These are phyloP conservation scores for Heliconius congener DNA, from an alignment of 1,140 invertebrate species.

Conservation along the genomic window DNA sequence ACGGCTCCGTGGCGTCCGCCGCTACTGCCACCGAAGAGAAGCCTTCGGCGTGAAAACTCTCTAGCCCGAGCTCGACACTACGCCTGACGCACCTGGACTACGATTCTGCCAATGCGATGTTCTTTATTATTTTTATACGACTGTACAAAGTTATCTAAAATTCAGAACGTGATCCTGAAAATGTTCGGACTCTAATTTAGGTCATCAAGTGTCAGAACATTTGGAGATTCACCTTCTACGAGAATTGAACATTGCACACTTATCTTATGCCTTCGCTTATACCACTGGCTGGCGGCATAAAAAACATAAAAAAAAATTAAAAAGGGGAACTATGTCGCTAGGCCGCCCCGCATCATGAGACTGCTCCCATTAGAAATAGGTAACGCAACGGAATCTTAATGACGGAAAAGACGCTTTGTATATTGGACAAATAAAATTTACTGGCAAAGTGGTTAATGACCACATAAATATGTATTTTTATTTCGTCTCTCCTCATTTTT, in stretches of 20 bases:
- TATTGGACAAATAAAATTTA: conserved; percentile 70
- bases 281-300: conserved; percentile 62
- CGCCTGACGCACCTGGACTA: conserved; percentile 52
- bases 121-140: conserved; percentile 77
- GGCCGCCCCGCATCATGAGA: conserved; percentile 68
- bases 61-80: conserved; percentile 44
- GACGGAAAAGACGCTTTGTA: conserved; percentile 68
- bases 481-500: conserved; percentile 28
- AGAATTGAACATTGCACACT: conserved; percentile 75
- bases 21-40: conserved; percentile 82
- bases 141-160: conserved; percentile 72
- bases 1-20: conserved; percentile 81
- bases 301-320: conserved; percentile 70
- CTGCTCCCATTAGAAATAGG: conserved; percentile 67
- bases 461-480: conserved; percentile 52
- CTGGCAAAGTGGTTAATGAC: conserved; percentile 70
- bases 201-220: conserved; percentile 50
- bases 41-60: conserved; percentile 78
- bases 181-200: conserved; percentile 56
- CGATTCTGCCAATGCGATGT: conserved; percentile 68
- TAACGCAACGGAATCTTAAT: conserved; percentile 57
- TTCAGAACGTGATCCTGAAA: conserved; percentile 67
- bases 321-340: conserved; percentile 60
- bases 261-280: conserved; percentile 68
- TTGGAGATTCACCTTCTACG: conserved; percentile 70